phyloP scores from a whole-genome alignment of 2,113 vertebrate species.

The Hemiscyllium ocellatum region DNA sequence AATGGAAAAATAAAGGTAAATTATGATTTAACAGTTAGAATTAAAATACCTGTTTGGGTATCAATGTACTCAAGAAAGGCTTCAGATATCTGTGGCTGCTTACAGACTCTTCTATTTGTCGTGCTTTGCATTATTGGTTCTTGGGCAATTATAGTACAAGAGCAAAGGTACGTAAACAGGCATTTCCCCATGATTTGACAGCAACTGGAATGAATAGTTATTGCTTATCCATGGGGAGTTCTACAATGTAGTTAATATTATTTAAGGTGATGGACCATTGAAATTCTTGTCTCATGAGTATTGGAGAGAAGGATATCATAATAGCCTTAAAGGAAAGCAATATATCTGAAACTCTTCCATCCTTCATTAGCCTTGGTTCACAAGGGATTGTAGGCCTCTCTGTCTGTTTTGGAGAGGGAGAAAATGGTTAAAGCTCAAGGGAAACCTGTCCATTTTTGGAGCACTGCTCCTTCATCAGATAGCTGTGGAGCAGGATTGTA shows the following conservation, averaged over 20 bases:
- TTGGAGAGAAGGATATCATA: neutral
- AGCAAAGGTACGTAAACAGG: neutral
- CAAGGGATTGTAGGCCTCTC: too few species aligned
- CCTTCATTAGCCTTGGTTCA: too few species aligned
- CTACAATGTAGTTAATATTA: neutral
- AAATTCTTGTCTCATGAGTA: neutral
- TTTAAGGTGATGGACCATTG: conserved; percentile 9
- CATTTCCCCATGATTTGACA: neutral
- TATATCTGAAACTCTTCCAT: neutral
- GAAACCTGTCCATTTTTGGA: too few species aligned
- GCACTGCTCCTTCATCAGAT: too few species aligned
- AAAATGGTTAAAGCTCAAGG: too few species aligned
- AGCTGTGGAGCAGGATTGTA: too few species aligned
- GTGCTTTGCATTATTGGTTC: neutral
- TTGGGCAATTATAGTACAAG: neutral
- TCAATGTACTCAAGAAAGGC: neutral
- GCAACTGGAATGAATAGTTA: neutral
- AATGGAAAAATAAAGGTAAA: neutral
- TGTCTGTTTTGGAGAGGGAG: too few species aligned
- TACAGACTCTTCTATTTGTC: neutral
- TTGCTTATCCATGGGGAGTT: neutral
- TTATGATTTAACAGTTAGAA: neutral
- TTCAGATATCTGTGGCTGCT: neutral
- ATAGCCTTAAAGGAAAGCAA: neutral
- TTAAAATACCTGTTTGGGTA: neutral